Percentiles rank a stretch among this genome's conserved stretches.
Evolutionary conservation across 2,797 vertebrate genomes (phyloP).

Genomic region (Sphenodon punctatus): DNA sequence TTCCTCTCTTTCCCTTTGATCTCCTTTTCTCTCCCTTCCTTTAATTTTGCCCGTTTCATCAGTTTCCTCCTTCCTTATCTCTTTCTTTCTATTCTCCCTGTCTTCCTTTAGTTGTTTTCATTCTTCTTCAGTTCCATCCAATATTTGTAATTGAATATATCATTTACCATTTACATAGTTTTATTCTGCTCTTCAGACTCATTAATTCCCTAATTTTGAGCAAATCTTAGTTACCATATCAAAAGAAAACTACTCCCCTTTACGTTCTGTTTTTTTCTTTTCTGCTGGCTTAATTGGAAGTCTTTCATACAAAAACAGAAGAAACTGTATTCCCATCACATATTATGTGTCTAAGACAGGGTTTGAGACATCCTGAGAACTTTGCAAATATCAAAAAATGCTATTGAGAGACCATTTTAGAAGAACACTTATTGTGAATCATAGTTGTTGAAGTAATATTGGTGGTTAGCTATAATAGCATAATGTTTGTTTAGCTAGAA

Average conservation of each 20-base stretch:
- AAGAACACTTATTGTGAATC: background rate
- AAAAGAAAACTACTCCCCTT: slow-evolving; percentile 52
- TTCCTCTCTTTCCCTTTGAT: background rate
- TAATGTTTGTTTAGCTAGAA: background rate
- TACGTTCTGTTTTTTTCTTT: slow-evolving; percentile 15
- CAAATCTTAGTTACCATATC: slow-evolving; percentile 60
- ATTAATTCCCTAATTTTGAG: slow-evolving; percentile 35
- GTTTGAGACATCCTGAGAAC: background rate
- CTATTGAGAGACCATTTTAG: background rate
- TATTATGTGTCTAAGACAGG: background rate
- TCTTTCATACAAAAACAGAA: slow-evolving; percentile 15
- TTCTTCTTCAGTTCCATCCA: background rate
- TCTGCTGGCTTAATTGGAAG: slow-evolving; percentile 45
- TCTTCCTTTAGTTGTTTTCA: background rate
- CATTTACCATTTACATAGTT: slow-evolving; percentile 34
- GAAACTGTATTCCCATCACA: slow-evolving; percentile 19
- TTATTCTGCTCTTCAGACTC: slow-evolving; percentile 32
- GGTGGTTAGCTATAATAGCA: slow-evolving; percentile 6
- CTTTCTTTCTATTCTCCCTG: background rate
- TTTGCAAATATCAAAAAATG: background rate
- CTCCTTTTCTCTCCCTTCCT: too few relatives aligned
- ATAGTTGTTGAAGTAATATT: slow-evolving; percentile 9
- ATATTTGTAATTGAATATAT: slow-evolving; percentile 12
- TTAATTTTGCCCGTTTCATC: too few relatives aligned
- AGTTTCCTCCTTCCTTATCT: background rate